Percentiles rank a stretch among this genome's conserved stretches.
phyloP scores from a whole-genome alignment of 2,113 vertebrate species.

The Chascanopsetta lugubris region DNA sequence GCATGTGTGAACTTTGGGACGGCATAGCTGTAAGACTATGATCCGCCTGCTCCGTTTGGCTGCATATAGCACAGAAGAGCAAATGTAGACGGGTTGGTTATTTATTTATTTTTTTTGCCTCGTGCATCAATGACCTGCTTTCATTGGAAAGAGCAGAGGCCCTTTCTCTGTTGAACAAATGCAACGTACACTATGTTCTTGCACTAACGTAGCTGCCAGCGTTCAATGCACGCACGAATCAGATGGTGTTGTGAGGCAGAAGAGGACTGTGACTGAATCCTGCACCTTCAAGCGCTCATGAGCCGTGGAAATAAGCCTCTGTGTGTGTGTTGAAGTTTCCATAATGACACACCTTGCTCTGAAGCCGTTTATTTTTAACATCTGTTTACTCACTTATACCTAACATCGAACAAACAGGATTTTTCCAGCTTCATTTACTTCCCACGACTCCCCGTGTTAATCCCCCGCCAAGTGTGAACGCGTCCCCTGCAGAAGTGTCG shows the following conservation, averaged over 20 bases:
- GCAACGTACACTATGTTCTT: no score
- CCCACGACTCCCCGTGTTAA: slow-evolving; percentile 22
- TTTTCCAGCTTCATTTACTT: slow-evolving; percentile 21
- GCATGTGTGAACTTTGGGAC: no score
- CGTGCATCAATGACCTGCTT: no score
- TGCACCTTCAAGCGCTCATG: slow-evolving; percentile 18
- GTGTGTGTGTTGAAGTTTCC: slow-evolving; percentile 25
- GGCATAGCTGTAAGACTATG: no score
- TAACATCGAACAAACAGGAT: slow-evolving; percentile 14
- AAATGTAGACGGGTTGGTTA: no score
- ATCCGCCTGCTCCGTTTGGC: no score
- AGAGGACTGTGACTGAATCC: slow-evolving; percentile 22
- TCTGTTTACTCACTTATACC: slow-evolving; percentile 5
- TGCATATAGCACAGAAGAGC: no score
- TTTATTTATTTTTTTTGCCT: no score
- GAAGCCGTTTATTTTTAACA: slow-evolving; percentile 24
- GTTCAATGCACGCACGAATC: no score
- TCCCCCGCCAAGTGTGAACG: slow-evolving; percentile 12
- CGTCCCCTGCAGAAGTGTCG: slow-evolving; percentile 9
- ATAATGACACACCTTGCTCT: slow-evolving; percentile 29
- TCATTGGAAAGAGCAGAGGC: no score
- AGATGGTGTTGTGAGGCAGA: slow-evolving; percentile 28
- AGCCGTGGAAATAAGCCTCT: slow-evolving; percentile 16
- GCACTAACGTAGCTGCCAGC: no score
- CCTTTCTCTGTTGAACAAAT: no score